Base-by-base conservation (phyloP, 64 coral and sea anemone species). In the Porites lutea region DNA sequence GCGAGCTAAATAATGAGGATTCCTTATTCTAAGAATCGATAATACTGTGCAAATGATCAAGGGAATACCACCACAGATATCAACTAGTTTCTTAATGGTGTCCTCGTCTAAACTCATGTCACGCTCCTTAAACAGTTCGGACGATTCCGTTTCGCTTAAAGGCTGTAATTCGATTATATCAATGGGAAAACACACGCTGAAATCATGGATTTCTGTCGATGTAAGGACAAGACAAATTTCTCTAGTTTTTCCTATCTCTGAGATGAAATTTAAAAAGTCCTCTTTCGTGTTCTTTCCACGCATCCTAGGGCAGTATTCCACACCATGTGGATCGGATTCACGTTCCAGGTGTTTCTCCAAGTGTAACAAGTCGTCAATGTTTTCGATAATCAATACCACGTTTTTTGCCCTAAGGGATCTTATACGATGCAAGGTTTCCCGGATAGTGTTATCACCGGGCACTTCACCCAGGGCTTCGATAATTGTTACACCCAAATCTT, bases 21-120 rank as follows among this genome's bases (percentile, higher is more conserved):
- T 75, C 12, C 47, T 74, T 37, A 66, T 21, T 8, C 55, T 55
- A 20, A 92, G 83, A 46, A 65, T 75, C 13, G 72, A 86, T 20
- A 51, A 60, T 52, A 92, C 75, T 74, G 83, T 92, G 37, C 81
- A 92, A 0, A 92, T 43, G 44, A 86, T 85, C 46, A 92, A 20
- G 13, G 90, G 90, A 47, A 92, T 92, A 1, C 90, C 90, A 11
- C 73, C 45, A 27, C 90, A 92, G 68, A 92, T 84, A 3, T 6
- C 12, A 61, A 62, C 90, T 48, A 92, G 82, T 8, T 48, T 57
- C 58, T 77, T 46, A 16, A 84, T 51, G 65, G 75, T 47, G 5
- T 54, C 22, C 20, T n/a, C 58, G 43, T 21, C 86, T 14, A 92
- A 49, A 59, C n/a, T 68, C 2, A 16, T 15, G 27, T 85, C 83